Base-by-base conservation (phyloP, 2,888 invertebrate genomes). In the Pachydiplax longipennis region DNA sequence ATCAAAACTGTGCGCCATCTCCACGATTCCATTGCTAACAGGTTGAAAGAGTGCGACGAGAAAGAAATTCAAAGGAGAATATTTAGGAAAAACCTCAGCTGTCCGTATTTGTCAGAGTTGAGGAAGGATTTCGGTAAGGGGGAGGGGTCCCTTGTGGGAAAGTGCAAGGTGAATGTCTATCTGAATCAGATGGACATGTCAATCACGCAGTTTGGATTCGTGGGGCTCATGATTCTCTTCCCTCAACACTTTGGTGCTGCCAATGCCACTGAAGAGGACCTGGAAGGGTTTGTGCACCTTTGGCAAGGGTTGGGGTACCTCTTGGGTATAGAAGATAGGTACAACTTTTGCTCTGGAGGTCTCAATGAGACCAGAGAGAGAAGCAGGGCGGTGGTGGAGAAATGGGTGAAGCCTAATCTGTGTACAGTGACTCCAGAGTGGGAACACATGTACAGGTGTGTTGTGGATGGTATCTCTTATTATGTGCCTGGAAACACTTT, bases 151-250 rank as follows among this genome's bases (percentile, higher is more conserved):
- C 25, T 73, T 25, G 25, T n/a, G n/a, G 73, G 25, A 2, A 53
- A 53, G 0, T 1, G 18, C 15, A 53, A 18, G 53, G 18, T 53
- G 18, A 1, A 5, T 53, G 22, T 91, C 40, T 92, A 92, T 90
- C 91, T 95, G 5, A 95, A 94, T 91, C 95, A 95, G 92, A 93
- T 93, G 53, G 95, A 95, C 91, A 95, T 95, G 95, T 93, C 94
- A 0, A 81, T 94, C 2, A 95, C 95, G 0, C 95, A 95, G 92
- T 94, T 94, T 92, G 95, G 94, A 0, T 95, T 95, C 92, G 93
- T 95, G 31, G 95, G 95, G 0, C 91, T 94, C 12, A 91, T 94
- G 0, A 92, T 95, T 8, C 92, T 95, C 91, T 94, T 94, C 91
- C 95, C 95, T 0, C 92, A 93, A n/a, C 92, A 93, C 40, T 94